Percentiles rank a stretch among this genome's conserved stretches.
Conservation (phyloP, 2,113 vertebrate genomes). For the Ailuropoda melanoleuca region DNA sequence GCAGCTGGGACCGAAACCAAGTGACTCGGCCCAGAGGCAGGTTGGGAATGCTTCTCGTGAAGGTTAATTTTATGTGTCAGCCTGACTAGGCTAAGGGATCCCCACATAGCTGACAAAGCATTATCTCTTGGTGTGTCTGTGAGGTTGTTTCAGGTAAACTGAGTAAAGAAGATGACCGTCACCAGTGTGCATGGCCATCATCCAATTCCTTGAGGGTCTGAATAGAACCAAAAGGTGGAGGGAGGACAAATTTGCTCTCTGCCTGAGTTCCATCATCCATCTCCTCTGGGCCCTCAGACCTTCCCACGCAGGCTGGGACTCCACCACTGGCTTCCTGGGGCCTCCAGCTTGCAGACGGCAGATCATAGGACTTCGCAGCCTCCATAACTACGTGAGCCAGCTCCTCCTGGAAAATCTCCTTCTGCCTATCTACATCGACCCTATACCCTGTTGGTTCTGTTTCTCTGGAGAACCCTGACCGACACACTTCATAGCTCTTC, state of each 20-base stretch:
- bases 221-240: not conserved
- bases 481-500: too few relatives aligned
- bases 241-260: not conserved
- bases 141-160: not conserved
- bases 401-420: not conserved
- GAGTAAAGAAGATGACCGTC: not conserved
- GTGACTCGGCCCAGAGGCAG: not conserved
- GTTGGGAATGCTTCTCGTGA: not conserved
- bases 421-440: not conserved
- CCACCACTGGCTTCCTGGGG: not conserved
- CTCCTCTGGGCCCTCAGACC: not conserved
- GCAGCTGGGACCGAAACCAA: not conserved
- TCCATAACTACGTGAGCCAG: not conserved
- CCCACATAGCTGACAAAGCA: not conserved
- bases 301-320: not conserved
- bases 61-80: not conserved
- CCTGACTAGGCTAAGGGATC: not conserved
- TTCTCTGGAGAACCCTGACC: not conserved
- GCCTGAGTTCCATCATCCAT: not conserved
- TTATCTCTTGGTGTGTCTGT: not conserved
- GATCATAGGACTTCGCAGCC: not conserved
- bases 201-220: not conserved
- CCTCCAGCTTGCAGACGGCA: not conserved
- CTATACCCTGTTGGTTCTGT: not conserved
- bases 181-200: fast-evolving